Evolutionary conservation across 2,113 vertebrate species (phyloP), one percentile per base, ranked within the genome.

Genomic region (Gobiocypris rarus): DNA sequence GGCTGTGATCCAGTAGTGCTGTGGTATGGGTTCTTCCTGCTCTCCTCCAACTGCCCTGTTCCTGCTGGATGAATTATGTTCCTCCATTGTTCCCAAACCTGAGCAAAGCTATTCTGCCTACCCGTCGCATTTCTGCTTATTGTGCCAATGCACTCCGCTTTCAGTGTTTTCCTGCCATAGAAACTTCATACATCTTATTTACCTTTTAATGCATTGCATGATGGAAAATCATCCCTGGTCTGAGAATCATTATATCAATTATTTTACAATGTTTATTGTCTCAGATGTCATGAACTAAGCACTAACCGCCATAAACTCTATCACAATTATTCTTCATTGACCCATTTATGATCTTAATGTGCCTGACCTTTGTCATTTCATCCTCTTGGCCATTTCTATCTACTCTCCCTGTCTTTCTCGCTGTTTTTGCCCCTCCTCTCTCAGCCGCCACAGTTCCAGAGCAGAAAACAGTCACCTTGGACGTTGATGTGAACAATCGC

Each of bases 401-500:
- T 43, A 63, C 4, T 67, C 75, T 75, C 6, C 83, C 43, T 85
- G 63, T 79, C 86, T 89, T 75, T 87, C 56, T 85, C 61, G 24
- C 82, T 86, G 83, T 82, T 70, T 86, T 48, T 73, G 59, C 81
- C 79, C 43, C 52, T 88, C 10, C 3, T 52, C 6, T 54, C 19
- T 0, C 84, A 99, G 98, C 97, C 70, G 96, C 97, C 41, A 98
- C 97, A 0, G 96, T 99, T 76, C 98, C 97, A 0, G 98, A 99
- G 84, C 98, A 99, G 88, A 97, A 97, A 88, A 98, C 97, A 0
- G 98, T 96, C 89, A 99, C 97, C 0, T 92, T 99, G 61, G 97
- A 99, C 0, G 97, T 99, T 81, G 97, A 98, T 1, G 95, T 98
- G 17, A 99, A 98, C 90, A 98, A 98, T 92, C 97, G 98, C 89